A percentile compares a stretch with the other conserved stretches of the same genome.
Evolutionary conservation across 2,113 vertebrate species (phyloP).

Genomic region (Trachemys scripta): DNA sequence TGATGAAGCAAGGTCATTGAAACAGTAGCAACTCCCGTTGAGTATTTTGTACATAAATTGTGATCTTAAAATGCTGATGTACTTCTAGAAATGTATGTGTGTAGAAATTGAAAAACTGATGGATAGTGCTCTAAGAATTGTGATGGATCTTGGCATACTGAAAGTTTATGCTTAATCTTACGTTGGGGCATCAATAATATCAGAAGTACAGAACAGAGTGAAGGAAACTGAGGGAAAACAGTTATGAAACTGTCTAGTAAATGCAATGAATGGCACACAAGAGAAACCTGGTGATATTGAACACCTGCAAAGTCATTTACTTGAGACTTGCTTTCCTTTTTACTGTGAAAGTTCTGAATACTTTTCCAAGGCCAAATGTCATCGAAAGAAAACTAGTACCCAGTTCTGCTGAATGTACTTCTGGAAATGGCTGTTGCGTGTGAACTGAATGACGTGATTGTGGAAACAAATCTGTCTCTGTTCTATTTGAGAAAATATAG

Average conservation of each 20-base stretch:
- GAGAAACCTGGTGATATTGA: neutral
- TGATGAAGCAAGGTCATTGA: neutral
- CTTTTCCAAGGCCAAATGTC: neutral
- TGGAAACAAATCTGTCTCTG: neutral
- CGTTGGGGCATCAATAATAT: neutral
- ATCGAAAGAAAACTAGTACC: neutral
- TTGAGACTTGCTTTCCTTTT: neutral
- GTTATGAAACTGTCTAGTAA: neutral
- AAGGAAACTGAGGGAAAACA: neutral
- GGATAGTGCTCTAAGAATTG: constrained; percentile 29
- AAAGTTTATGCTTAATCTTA: neutral
- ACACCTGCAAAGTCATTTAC: neutral
- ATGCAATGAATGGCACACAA: neutral
- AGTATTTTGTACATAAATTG: neutral
- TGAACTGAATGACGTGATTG: neutral
- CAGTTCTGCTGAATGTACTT: neutral
- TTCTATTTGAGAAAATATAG: neutral
- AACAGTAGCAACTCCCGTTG: neutral
- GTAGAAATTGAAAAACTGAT: neutral
- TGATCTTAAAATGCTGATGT: neutral
- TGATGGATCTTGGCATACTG: neutral
- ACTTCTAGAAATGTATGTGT: constrained; percentile 8
- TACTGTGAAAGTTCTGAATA: neutral
- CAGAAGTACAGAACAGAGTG: neutral
- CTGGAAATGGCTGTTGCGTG: neutral